Conservation (phyloP, 2,888 invertebrate genomes). For the Tinea semifulvella region DNA sequence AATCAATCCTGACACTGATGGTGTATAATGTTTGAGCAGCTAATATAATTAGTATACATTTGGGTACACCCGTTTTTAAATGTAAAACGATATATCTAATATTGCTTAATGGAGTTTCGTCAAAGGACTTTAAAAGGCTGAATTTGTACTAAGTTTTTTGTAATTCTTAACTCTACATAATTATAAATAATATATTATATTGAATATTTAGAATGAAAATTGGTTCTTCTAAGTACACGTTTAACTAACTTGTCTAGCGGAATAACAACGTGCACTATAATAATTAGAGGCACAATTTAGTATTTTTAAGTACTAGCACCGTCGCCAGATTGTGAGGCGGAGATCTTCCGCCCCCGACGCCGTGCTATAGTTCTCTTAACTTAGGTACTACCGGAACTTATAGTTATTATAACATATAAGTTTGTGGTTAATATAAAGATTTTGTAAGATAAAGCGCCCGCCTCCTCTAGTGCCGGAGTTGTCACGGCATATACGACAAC, state of each 20-base stretch:
- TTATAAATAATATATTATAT: too few relatives aligned
- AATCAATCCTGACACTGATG: too few relatives aligned
- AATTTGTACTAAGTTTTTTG: neutral
- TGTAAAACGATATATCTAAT: neutral
- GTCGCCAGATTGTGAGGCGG: too few relatives aligned
- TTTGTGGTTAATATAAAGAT: too few relatives aligned
- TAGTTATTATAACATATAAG: too few relatives aligned
- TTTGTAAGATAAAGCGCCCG: too few relatives aligned
- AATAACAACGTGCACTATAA: neutral
- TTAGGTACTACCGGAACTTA: slow-evolving; percentile 5
- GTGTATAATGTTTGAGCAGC: slow-evolving; percentile 2
- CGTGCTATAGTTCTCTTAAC: neutral
- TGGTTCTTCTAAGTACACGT: slow-evolving; percentile 8
- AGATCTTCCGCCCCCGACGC: too few relatives aligned
- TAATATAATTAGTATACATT: neutral
- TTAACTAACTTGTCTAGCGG: neutral
- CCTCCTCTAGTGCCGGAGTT: too few relatives aligned
- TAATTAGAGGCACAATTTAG: neutral
- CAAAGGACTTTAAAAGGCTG: slow-evolving; percentile 2
- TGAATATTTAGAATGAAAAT: too few relatives aligned
- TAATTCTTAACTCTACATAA: neutral
- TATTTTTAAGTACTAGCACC: slow-evolving; percentile 5
- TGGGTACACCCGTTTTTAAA: neutral
- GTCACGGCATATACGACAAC: too few relatives aligned
- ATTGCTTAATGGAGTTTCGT: neutral